phyloP scores from a whole-genome alignment of 30 jellyfish, hydroid and myxozoan species.

The Morbakka virulenta region DNA sequence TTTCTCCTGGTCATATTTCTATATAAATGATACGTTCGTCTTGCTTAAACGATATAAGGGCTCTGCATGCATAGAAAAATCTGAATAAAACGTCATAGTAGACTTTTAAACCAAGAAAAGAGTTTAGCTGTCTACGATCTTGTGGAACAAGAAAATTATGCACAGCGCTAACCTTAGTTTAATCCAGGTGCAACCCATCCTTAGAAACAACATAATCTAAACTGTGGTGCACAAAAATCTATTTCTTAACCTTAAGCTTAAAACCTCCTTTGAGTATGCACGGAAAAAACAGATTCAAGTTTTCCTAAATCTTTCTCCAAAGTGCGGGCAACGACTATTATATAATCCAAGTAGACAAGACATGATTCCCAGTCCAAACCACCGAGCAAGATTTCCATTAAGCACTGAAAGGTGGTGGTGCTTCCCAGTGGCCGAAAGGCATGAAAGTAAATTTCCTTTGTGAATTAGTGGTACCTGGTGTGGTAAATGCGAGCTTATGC shows the following conservation, averaged over 20 bases:
- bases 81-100: conserved; percentile 34
- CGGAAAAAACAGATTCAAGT: conserved; percentile 3
- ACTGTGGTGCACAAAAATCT: too few relatives aligned
- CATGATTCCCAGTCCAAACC: conserved; percentile 37
- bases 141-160: too few relatives aligned
- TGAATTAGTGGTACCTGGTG: not conserved
- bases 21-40: conserved; percentile 4
- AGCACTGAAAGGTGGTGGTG: conserved; percentile 58
- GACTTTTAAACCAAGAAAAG: conserved; percentile 40
- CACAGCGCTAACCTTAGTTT: too few relatives aligned
- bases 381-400: conserved; percentile 27
- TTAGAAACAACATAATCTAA: too few relatives aligned
- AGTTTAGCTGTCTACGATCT: too few relatives aligned
- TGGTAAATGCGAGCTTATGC: conserved; percentile 41
- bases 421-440: conserved; percentile 62
- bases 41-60: conserved; percentile 24
- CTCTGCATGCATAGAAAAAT: conserved; percentile 28
- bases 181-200: too few relatives aligned
- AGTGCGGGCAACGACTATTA: conserved; percentile 22
- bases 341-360: conserved; percentile 41
- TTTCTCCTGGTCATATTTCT: conserved; percentile 6
- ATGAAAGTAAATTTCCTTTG: conserved; percentile 25
- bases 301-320: conserved; percentile 16
- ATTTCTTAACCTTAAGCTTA: conserved; percentile 27
- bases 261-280: conserved; percentile 13